Percentiles rank a stretch among this genome's conserved stretches.
Evolutionary conservation across 64 coral and sea anemone species (phyloP).

Genomic region (Dendrophyllia cribrosa): DNA sequence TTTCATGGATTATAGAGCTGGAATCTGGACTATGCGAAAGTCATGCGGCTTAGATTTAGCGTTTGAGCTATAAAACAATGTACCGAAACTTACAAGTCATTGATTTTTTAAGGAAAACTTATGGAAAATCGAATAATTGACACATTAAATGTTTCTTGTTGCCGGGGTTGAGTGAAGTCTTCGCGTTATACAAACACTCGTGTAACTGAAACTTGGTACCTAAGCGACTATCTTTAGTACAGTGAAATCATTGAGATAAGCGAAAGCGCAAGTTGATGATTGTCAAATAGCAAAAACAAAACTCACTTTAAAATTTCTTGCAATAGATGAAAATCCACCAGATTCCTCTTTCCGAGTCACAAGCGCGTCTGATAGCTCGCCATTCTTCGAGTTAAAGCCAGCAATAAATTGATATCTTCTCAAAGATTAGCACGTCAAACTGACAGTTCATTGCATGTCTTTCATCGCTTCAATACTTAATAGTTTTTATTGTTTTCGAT

Average conservation of each 20-base stretch:
- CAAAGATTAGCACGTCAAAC: not conserved
- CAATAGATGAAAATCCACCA: not conserved
- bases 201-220: conserved; percentile 16
- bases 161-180: not conserved
- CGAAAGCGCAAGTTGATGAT: not conserved
- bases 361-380: not conserved
- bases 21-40: conserved; percentile 20
- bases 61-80: not conserved
- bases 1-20: conserved; percentile 39
- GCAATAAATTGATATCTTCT: conserved; percentile 21
- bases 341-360: not conserved
- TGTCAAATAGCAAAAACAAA: not conserved
- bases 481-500: conserved; percentile 4
- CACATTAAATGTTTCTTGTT: not conserved
- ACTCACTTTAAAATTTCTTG: conserved; percentile 11
- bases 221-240: conserved; percentile 33
- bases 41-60: not conserved
- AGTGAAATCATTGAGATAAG: conserved; percentile 18
- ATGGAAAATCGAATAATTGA: not conserved
- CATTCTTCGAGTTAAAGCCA: not conserved
- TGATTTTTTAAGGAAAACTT: not conserved
- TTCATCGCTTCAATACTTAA: not conserved
- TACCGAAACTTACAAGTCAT: not conserved
- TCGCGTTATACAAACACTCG: conserved; percentile 28
- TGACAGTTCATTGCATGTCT: conserved; percentile 8